Evolutionary conservation across 2,797 vertebrate species (phyloP).

Genomic region (Malurus leucopterus): DNA sequence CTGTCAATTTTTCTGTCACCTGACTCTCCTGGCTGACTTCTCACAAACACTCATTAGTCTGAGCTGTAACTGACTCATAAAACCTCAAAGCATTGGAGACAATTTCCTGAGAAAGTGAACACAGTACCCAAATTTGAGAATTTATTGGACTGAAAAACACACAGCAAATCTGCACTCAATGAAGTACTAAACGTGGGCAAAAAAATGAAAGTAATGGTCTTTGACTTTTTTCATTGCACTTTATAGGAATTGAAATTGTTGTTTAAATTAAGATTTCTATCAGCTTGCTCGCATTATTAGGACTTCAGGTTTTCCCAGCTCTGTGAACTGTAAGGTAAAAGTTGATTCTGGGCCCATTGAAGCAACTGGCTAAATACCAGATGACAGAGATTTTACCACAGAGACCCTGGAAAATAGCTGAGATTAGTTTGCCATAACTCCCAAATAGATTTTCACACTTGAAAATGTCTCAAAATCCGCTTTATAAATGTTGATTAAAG

Average conservation of each 20-base stretch:
- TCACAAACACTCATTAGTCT: neutral
- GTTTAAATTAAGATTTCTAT: neutral
- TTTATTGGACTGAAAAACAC: neutral
- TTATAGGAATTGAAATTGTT: neutral
- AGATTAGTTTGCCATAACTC: neutral
- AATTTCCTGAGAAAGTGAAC: neutral
- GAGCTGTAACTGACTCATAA: neutral
- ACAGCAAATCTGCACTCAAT: neutral
- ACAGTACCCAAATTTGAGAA: neutral
- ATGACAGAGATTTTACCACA: neutral
- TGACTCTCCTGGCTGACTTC: neutral
- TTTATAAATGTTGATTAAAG: neutral
- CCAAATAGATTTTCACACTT: accelerated
- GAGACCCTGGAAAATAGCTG: neutral
- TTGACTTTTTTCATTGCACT: neutral
- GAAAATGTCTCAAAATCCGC: neutral
- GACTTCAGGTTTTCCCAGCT: neutral
- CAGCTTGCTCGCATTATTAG: neutral
- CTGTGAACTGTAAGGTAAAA: neutral
- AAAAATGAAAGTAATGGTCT: neutral
- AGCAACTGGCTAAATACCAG: neutral
- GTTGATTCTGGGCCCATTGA: neutral
- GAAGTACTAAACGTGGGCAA: neutral
- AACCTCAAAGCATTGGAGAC: neutral
- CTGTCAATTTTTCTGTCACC: neutral